phyloP scores from a whole-genome alignment of 2,113 vertebrate species.

The Blennius ocellaris region DNA sequence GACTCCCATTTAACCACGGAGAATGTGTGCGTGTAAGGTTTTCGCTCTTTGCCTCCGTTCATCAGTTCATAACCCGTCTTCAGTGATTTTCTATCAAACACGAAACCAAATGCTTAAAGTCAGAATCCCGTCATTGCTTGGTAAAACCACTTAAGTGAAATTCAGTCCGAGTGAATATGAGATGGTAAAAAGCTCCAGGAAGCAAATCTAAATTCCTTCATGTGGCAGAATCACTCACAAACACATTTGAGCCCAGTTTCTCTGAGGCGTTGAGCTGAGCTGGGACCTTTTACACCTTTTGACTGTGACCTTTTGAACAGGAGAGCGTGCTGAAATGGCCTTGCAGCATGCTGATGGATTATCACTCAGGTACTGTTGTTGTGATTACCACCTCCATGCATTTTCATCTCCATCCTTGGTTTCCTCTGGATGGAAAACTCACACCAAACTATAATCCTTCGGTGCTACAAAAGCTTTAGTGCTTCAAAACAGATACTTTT shows the following conservation, averaged over 20 bases:
- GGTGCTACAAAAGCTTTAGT: neutral
- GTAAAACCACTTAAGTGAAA: no score
- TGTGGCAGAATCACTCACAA: neutral
- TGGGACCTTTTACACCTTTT: conserved; percentile 31
- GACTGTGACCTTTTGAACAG: conserved; percentile 20
- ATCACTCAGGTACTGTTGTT: neutral
- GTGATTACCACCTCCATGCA: neutral
- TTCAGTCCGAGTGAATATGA: no score
- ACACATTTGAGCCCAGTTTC: neutral
- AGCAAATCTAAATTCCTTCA: neutral
- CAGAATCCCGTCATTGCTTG: no score
- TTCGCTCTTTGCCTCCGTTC: no score
- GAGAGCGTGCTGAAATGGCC: neutral
- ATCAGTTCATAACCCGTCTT: no score
- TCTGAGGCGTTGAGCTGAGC: conserved; percentile 1
- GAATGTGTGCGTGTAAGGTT: no score
- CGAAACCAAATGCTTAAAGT: no score
- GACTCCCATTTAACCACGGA: no score
- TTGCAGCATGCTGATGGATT: conserved; percentile 19
- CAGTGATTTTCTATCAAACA: no score
- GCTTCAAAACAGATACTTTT: no score
- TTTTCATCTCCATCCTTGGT: neutral
- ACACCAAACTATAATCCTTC: neutral
- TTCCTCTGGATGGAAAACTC: neutral
- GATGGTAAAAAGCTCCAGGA: no score